Percentiles rank a stretch among this genome's conserved stretches.
These are phyloP conservation scores for Dryocosmus kuriphilus DNA, from an alignment of 2,888 invertebrate species.

Conservation along the genomic window DNA sequence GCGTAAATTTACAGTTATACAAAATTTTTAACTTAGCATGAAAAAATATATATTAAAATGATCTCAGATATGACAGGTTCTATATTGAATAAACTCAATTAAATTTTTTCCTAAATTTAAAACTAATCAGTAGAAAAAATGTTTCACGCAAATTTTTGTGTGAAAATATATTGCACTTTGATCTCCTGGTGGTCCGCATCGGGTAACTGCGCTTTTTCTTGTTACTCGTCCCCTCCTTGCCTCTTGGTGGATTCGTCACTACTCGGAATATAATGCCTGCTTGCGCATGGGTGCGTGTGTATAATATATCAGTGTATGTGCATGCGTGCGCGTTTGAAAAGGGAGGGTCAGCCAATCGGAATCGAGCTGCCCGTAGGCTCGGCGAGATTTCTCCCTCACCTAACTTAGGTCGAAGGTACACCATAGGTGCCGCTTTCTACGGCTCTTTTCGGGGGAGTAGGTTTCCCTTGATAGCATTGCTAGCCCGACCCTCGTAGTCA, in stretches of 20 bases:
- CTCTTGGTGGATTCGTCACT: slow-evolving; percentile 33
- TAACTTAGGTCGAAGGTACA: slow-evolving; percentile 40
- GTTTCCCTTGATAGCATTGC: slow-evolving; percentile 40
- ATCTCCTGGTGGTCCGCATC: neutral
- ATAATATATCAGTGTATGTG: slow-evolving; percentile 21
- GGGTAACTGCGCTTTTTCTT: slow-evolving; percentile 31
- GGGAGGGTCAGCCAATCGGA: slow-evolving; percentile 39
- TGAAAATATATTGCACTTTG: slow-evolving; percentile 15
- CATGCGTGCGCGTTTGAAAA: slow-evolving; percentile 36
- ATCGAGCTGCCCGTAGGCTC: slow-evolving; percentile 38
- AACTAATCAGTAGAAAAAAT: neutral
- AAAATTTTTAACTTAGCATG: no score
- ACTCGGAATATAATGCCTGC: slow-evolving; percentile 28
- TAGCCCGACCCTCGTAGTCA: slow-evolving; percentile 33
- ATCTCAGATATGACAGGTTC: no score
- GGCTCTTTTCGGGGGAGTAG: slow-evolving; percentile 39
- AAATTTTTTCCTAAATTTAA: neutral
- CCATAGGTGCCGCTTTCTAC: slow-evolving; percentile 39
- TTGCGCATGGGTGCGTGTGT: neutral
- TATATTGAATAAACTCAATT: neutral
- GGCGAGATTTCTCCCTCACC: slow-evolving; percentile 33
- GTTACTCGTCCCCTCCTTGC: slow-evolving; percentile 35
- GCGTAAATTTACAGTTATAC: no score
- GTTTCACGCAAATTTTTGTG: neutral
- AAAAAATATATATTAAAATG: no score